phyloP scores from a whole-genome alignment of 2,888 invertebrate species.

The Cryptocheilus praepositus region DNA sequence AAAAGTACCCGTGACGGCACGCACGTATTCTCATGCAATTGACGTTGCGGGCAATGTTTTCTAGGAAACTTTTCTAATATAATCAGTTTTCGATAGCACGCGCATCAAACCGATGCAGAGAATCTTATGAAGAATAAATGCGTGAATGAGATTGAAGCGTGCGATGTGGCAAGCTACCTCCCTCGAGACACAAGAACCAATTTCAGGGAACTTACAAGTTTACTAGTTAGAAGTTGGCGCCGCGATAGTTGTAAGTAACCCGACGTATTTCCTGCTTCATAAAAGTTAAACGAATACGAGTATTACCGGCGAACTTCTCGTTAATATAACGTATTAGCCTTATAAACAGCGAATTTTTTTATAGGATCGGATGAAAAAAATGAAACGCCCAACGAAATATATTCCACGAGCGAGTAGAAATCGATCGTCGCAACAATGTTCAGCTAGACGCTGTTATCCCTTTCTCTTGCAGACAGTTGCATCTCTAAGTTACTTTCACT shows the following conservation, averaged over 20 bases:
- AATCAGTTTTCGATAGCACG: neutral
- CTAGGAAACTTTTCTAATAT: neutral
- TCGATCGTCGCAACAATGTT: slow-evolving; percentile 43
- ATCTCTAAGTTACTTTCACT: slow-evolving; percentile 51
- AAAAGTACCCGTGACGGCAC: too few species aligned
- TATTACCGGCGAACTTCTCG: too few species aligned
- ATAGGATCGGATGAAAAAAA: too few species aligned
- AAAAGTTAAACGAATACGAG: too few species aligned
- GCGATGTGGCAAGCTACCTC: neutral
- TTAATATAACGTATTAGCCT: too few species aligned
- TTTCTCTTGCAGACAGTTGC: slow-evolving; percentile 48
- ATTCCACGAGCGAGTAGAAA: slow-evolving; percentile 16
- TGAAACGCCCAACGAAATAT: too few species aligned
- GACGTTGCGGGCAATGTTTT: too few species aligned
- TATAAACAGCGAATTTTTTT: too few species aligned
- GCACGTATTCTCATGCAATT: too few species aligned
- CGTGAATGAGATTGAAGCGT: slow-evolving; percentile 16
- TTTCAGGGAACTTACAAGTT: neutral
- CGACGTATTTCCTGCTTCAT: neutral
- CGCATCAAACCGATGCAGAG: neutral
- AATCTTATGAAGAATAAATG: slow-evolving; percentile 20
- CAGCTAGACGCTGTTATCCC: slow-evolving; percentile 57
- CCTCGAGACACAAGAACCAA: slow-evolving; percentile 1
- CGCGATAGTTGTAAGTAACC: neutral
- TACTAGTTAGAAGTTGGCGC: slow-evolving; percentile 1